Percentiles rank a stretch among this genome's conserved stretches.
Conservation (phyloP, 2,888 invertebrate species). For the Eupelmus urozonus region DNA sequence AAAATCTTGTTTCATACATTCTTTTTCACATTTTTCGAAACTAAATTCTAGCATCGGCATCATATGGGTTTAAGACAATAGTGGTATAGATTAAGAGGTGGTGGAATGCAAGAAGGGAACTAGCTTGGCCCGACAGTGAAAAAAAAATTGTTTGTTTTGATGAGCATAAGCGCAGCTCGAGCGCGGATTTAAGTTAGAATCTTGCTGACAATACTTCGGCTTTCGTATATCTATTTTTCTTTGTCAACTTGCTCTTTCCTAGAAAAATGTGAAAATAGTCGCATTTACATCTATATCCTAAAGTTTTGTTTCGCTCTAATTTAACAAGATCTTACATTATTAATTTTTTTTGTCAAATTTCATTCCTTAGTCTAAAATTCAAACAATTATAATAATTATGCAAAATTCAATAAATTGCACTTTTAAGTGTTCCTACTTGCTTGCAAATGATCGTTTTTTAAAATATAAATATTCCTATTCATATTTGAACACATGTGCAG, state of each 20-base stretch:
- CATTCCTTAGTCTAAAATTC: too few species aligned
- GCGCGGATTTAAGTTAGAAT: constrained; percentile 30
- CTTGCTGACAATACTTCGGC: not conserved
- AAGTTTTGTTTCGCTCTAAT: too few species aligned
- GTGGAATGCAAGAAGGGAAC: constrained; percentile 22
- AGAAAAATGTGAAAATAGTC: constrained; percentile 52
- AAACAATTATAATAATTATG: too few species aligned
- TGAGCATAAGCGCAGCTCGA: constrained; percentile 39
- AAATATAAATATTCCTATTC: too few species aligned
- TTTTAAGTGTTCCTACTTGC: too few species aligned
- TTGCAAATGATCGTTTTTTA: too few species aligned
- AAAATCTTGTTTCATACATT: too few species aligned
- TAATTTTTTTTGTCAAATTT: too few species aligned
- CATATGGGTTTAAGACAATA: not conserved
- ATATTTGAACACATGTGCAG: too few species aligned
- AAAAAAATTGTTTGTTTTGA: constrained; percentile 66
- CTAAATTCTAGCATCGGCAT: not conserved
- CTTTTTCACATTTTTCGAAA: not conserved
- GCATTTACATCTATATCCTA: too few species aligned
- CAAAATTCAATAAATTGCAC: too few species aligned
- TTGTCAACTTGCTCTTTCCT: constrained; percentile 38
- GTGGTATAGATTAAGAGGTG: constrained; percentile 13
- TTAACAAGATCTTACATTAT: too few species aligned
- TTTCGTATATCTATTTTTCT: constrained; percentile 9
- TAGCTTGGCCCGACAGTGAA: constrained; percentile 29